phyloP scores from a whole-genome alignment of 2,888 invertebrate genomes.

The Sympetrum striolatum region DNA sequence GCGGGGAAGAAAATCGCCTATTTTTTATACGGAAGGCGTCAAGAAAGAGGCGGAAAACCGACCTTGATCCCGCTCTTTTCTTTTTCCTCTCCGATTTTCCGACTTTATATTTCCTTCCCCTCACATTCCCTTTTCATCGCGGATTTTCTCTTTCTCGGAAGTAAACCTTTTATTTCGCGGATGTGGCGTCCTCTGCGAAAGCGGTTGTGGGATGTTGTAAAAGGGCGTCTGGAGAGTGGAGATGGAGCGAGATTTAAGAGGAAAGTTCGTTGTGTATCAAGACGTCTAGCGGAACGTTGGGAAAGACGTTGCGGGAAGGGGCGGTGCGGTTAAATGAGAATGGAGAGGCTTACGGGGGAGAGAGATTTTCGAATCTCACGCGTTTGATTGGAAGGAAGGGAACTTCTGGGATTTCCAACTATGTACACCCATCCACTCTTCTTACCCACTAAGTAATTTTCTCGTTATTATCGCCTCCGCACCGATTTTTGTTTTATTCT shows the following conservation, averaged over 20 bases:
- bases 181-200: not conserved
- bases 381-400: not conserved
- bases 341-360: not conserved
- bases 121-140: not conserved
- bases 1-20: not conserved
- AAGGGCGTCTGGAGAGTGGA: not conserved
- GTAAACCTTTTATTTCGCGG: not conserved
- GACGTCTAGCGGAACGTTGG: not conserved
- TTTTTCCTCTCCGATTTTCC: not conserved
- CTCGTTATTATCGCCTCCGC: not conserved
- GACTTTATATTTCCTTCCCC: not conserved
- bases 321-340: not conserved
- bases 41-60: not conserved
- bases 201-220: not conserved
- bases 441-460: not conserved
- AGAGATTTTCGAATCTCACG: not conserved
- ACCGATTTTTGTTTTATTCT: not conserved
- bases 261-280: constrained; percentile 21
- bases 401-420: not conserved
- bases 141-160: not conserved
- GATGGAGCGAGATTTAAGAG: constrained; percentile 15
- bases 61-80: not conserved
- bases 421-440: not conserved
- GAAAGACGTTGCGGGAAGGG: not conserved
- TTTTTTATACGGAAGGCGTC: not conserved